Conservation (phyloP, 2,888 invertebrate species). For the Ormyrus pomaceus region DNA sequence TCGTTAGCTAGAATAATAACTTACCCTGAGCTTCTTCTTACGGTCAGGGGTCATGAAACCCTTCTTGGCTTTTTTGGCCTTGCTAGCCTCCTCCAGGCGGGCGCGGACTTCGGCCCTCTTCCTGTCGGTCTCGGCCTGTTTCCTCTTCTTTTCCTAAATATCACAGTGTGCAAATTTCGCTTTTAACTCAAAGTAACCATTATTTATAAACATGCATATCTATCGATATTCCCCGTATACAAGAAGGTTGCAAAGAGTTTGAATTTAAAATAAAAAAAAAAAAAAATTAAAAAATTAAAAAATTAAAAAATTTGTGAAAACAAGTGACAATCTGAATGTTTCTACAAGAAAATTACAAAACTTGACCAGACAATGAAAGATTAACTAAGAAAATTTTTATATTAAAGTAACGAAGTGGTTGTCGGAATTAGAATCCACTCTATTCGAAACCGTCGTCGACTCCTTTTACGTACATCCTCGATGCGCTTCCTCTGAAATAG, state of each 20-base stretch:
- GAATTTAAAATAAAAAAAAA: slow-evolving; percentile 6
- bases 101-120: slow-evolving; percentile 99
- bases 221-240: no score
- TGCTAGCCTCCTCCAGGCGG: slow-evolving; percentile 98
- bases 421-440: background rate
- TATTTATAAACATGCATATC: background rate
- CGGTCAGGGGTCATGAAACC: slow-evolving; percentile 99
- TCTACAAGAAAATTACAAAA: no score
- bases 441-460: slow-evolving; percentile 46
- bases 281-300: background rate
- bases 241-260: no score
- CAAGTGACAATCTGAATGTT: background rate
- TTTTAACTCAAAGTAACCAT: slow-evolving; percentile 26
- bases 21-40: slow-evolving; percentile 99
- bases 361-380: no score
- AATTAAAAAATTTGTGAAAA: background rate
- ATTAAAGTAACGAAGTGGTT: no score
- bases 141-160: slow-evolving; percentile 95
- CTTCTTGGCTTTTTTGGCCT: slow-evolving; percentile 99
- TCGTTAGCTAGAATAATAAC: slow-evolving; percentile 69
- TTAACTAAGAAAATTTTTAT: no score
- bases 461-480: slow-evolving; percentile 85
- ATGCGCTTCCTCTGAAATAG: slow-evolving; percentile 86
- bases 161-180: slow-evolving; percentile 60
- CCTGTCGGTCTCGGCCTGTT: slow-evolving; percentile 98